Conservation (phyloP, 2,888 invertebrate genomes). For the Raillietiella orientalis region DNA sequence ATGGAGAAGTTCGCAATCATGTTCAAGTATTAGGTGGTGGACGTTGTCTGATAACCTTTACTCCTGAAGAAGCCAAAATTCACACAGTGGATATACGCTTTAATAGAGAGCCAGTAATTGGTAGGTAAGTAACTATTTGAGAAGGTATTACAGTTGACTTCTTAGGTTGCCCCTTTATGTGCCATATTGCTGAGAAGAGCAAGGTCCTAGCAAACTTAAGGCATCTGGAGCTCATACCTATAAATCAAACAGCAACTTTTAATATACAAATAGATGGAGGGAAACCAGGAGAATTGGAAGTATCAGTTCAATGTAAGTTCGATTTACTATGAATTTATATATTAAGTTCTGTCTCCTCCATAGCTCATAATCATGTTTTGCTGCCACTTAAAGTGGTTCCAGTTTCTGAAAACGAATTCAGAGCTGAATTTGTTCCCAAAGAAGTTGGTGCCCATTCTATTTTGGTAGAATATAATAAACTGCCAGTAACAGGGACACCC, state of each 20-base stretch:
- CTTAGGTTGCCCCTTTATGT: constrained; percentile 43
- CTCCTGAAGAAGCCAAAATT: constrained; percentile 60
- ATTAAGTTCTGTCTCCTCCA: constrained; percentile 1
- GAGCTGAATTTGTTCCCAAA: constrained; percentile 63
- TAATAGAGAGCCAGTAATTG: constrained; percentile 69
- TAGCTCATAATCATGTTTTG: constrained; percentile 3
- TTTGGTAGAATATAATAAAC: constrained; percentile 63
- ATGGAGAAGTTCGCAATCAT: constrained; percentile 94
- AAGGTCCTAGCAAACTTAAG: constrained; percentile 32
- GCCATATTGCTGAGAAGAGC: constrained; percentile 45
- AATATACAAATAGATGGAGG: constrained; percentile 40
- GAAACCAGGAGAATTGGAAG: constrained; percentile 42
- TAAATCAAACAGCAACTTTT: constrained; percentile 42
- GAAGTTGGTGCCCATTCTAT: constrained; percentile 79
- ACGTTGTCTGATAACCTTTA: constrained; percentile 70
- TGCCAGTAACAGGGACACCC: constrained; percentile 46
- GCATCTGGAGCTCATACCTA: constrained; percentile 50
- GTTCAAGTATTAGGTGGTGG: constrained; percentile 83
- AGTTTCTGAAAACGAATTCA: constrained; percentile 52
- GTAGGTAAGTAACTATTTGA: constrained; percentile 11
- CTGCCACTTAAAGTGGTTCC: constrained; percentile 64
- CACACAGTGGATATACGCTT: constrained; percentile 85
- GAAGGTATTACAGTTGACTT: neutral
- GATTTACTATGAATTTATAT: constrained; percentile 4
- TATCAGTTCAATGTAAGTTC: constrained; percentile 32